Conservation (phyloP, 1,140 invertebrate genomes). For the Sycobia sp. region DNA sequence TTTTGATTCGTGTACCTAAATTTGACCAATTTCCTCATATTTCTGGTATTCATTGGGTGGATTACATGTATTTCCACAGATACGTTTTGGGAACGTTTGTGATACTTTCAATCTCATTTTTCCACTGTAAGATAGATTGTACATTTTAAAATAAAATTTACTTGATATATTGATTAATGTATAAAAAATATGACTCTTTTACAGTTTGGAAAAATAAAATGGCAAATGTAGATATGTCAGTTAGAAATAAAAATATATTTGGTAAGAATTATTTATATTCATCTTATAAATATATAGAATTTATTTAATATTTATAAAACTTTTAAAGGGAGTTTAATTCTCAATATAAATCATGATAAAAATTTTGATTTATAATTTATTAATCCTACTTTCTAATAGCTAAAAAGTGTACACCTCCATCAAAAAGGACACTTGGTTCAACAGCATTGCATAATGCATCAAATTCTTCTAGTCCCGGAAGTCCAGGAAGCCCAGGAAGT, state of each 20-base stretch:
- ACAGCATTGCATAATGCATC: constrained; percentile 41
- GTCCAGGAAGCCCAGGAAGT: constrained; percentile 34
- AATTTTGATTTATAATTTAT: neutral
- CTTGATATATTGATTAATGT: neutral
- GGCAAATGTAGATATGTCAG: constrained; percentile 47
- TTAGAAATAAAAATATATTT: constrained; percentile 53
- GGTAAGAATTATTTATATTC: constrained; percentile 50
- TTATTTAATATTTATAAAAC: neutral
- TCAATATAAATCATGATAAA: no score
- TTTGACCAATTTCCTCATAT: constrained; percentile 49
- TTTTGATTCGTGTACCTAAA: constrained; percentile 53
- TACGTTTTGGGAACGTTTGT: constrained; percentile 51
- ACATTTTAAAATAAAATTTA: neutral
- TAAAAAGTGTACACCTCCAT: constrained; percentile 53
- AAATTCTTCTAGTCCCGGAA: constrained; percentile 43
- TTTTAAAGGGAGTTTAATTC: no score
- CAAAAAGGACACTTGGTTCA: constrained; percentile 46
- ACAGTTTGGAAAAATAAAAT: constrained; percentile 55
- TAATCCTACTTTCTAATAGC: constrained; percentile 40
- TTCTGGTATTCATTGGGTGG: constrained; percentile 53
- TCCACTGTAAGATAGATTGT: constrained; percentile 48
- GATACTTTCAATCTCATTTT: constrained; percentile 48
- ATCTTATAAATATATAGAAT: neutral
- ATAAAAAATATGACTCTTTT: constrained; percentile 34
- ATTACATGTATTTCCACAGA: constrained; percentile 53